Base-by-base conservation (phyloP, 2,113 vertebrate genomes). In the Oostethus manadensis region DNA sequence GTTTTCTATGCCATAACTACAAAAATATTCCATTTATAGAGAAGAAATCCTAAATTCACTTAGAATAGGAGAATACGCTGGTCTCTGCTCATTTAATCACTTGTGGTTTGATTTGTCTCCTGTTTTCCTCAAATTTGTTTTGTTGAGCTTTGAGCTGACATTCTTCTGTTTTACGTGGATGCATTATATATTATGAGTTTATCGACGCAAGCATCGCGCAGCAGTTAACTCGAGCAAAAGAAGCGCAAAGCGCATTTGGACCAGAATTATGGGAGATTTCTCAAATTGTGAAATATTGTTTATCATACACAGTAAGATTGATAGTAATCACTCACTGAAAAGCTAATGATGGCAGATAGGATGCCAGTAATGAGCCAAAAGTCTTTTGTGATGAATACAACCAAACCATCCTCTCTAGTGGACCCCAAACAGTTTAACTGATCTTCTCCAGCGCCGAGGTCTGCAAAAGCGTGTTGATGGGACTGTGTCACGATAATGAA, bases 401-500 rank as follows among this genome's bases (percentile, higher is more conserved):
- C 33, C 20, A 4, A 58, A 60, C 44, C 60, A 3, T 56, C 71
- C 23, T 77, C 53, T 56, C 64, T 42, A 46, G 75, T 71, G 73
- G 75, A 72, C 64, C 66, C 61, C 16, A 15, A 77, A 55, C 67
- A 33, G 62, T 64, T 66, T 45, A 71, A 68, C 56, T 38, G 71
- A 78, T 76, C 64, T 55, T 69, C 63, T 62, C 62, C 21, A 7
- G 51, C 65, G 66, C 70, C 6, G 54, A 47, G 56, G 48, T 71
- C 57, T 64, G 68, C 70, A 77, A 72, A 62, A 69, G 62, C 62
- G 66, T 73, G 74, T 68, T 81, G 77, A 82, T 79, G 81, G 77
- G 77, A 76, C 76, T 65, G 71, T 70, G 71, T 85, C 76, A 77
- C 76, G 72, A 78, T 83, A 84, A 87, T 83, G 76, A 79, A 84